Evolutionary conservation across 2,797 vertebrate genomes (phyloP).

Genomic region (Xenopus petersii): DNA sequence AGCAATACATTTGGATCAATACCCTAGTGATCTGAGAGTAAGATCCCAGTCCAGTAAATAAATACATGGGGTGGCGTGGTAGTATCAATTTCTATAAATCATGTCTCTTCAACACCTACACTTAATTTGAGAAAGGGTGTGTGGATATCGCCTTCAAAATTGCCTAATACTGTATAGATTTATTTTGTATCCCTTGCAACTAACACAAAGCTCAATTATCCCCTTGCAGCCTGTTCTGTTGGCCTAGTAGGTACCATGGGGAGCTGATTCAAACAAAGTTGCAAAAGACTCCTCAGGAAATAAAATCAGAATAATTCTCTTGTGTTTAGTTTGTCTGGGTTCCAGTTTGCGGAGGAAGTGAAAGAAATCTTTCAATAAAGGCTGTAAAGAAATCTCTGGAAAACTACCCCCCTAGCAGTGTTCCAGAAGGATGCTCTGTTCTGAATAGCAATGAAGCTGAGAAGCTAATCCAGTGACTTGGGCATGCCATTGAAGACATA

Average conservation of each 20-base stretch:
- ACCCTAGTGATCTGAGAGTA: too few relatives aligned
- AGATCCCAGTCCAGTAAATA: too few relatives aligned
- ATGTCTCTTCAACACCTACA: too few relatives aligned
- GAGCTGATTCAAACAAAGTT: conserved; percentile 30
- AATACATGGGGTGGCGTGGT: too few relatives aligned
- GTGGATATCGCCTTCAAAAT: not conserved
- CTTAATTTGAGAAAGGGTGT: too few relatives aligned
- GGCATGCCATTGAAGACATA: conserved; percentile 21
- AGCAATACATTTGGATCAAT: too few relatives aligned
- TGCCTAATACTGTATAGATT: not conserved
- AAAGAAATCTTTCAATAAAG: conserved; percentile 49
- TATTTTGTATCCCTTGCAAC: not conserved
- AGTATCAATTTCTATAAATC: too few relatives aligned
- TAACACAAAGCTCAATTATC: conserved; percentile 27
- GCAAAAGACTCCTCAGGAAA: conserved; percentile 27
- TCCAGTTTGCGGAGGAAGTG: conserved; percentile 49
- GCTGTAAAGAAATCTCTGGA: conserved; percentile 30
- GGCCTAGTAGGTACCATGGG: conserved; percentile 34
- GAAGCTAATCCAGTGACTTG: conserved; percentile 14
- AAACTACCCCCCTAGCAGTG: conserved; percentile 35
- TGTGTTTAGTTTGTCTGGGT: conserved; percentile 47
- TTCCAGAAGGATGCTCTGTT: conserved; percentile 16
- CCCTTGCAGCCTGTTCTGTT: conserved; percentile 18
- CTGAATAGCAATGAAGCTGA: conserved; percentile 35
- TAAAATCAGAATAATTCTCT: conserved; percentile 42